phyloP scores from a whole-genome alignment of 2,888 invertebrate species.

The Drosophila ochracea region DNA sequence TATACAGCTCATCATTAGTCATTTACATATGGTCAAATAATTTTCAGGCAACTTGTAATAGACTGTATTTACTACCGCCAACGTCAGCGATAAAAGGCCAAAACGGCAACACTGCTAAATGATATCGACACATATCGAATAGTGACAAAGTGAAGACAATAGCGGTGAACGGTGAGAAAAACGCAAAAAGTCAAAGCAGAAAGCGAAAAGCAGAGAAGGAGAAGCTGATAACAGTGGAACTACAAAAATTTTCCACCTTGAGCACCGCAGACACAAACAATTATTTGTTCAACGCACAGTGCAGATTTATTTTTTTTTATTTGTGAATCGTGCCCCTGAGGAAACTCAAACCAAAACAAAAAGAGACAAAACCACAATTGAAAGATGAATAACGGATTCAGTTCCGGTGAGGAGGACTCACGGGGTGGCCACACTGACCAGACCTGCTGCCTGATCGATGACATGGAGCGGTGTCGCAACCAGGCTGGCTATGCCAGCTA shows the following conservation, averaged over 20 bases:
- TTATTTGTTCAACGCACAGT: not conserved
- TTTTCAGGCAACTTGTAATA: not conserved
- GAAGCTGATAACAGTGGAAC: conserved; percentile 37
- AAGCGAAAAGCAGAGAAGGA: conserved; percentile 20
- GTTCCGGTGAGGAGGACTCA: conserved; percentile 96
- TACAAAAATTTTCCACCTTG: not conserved
- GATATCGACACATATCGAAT: conserved; percentile 11
- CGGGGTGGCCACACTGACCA: conserved; percentile 94
- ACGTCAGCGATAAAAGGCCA: not conserved
- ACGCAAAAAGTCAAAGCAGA: conserved; percentile 40
- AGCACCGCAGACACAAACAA: not conserved
- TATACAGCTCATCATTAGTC: not conserved
- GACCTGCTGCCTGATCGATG: conserved; percentile 96
- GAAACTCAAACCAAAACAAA: conserved; percentile 5
- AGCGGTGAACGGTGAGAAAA: conserved; percentile 38
- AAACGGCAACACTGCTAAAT: conserved; percentile 2
- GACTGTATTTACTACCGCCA: not conserved
- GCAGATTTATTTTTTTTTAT: not conserved
- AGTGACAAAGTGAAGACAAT: conserved; percentile 25
- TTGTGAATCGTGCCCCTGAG: conserved; percentile 1
- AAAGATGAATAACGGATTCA: conserved; percentile 90
- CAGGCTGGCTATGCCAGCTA: conserved; percentile 93
- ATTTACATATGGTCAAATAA: not conserved
- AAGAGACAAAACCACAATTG: conserved; percentile 8
- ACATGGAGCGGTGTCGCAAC: conserved; percentile 93